phyloP scores from a whole-genome alignment of 1,140 invertebrate genomes.

The Drosophila novamexicana region DNA sequence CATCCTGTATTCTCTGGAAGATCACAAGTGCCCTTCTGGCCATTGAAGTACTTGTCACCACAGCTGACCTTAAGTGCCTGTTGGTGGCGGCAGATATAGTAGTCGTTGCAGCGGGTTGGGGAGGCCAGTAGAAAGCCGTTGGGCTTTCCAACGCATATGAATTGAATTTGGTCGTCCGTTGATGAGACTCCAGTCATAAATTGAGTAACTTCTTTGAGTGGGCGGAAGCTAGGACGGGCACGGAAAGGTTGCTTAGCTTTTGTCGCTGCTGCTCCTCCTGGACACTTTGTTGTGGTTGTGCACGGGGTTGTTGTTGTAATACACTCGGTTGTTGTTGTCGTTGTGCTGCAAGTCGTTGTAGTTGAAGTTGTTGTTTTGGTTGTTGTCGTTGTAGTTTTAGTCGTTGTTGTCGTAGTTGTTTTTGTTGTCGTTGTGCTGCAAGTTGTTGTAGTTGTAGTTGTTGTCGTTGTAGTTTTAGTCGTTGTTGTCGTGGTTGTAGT shows the following conservation, averaged over 20 bases:
- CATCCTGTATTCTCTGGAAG: constrained; percentile 64
- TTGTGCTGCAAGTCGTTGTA: constrained; percentile 9
- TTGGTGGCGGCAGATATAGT: constrained; percentile 65
- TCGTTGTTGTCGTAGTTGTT: constrained; percentile 1
- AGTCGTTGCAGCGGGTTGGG: constrained; percentile 66
- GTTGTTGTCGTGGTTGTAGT: constrained; percentile 21
- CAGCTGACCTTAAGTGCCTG: constrained; percentile 61
- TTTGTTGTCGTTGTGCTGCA: constrained; percentile 11
- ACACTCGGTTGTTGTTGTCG: constrained; percentile 14
- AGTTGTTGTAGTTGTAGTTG: constrained; percentile 26
- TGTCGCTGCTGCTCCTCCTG: background rate
- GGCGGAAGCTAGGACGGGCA: constrained; percentile 26
- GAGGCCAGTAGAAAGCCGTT: constrained; percentile 69
- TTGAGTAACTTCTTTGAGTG: constrained; percentile 42
- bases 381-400: constrained; percentile 11
- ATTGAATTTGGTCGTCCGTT: constrained; percentile 23
- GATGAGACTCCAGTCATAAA: background rate
- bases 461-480: background rate
- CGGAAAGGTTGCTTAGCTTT: background rate
- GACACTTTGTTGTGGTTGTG: constrained; percentile 4
- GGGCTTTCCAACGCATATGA: constrained; percentile 54
- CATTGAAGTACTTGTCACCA: constrained; percentile 67
- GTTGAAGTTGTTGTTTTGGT: constrained; percentile 16
- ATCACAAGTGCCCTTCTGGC: constrained; percentile 70
- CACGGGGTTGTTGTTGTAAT: background rate